Evolutionary conservation across 1,140 invertebrate species (phyloP), one percentile per base, ranked within the genome.

Genomic region (Microplitis demolitor): DNA sequence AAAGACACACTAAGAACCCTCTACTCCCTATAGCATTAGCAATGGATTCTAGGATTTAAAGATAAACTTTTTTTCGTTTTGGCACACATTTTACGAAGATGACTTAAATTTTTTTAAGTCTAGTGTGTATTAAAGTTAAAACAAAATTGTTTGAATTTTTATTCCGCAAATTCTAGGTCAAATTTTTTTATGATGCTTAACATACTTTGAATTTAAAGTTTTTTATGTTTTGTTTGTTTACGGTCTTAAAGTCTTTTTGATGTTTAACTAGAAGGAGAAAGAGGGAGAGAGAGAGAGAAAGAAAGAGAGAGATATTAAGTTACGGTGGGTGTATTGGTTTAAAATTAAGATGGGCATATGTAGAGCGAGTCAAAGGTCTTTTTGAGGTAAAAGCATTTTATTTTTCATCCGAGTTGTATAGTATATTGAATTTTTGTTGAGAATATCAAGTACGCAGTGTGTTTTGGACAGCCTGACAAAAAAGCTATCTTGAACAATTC

Each of bases 381-480:
- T 6, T 11, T 39, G 34, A 39, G 24, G 56, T 9, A 58, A 31
- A 62, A 34, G 13, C 9, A 31, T 34, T 62, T 62, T 62, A 31
- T 13, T 66, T 50, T 39, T 24, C 63, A 66, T 50, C 45, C 63
- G 39, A 45, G 6, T 45, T 45, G 6, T 45, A 45, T 45, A 45
- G 11, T 45, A 9, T 45, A 45, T 45, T 45, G 39, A 66, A 66
- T 66, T 66, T 66, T 66, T 66, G n/a, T 51, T 66, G 37, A 37
- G 34, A 66, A 66, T 66, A 33, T 53, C 24, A 31, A 37, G 66
- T 31, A 50, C 63, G 51, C 53, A 58, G 66, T 60, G 53, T 69
- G 66, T 60, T 69, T 69, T 69, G 54, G 33, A 69, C 66, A 69
- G 66, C 33, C 54, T n/a, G 24, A 69, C 35, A 69, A 54, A 56